Evolutionary conservation across 30 jellyfish, hydroid and myxozoan species (phyloP).

Genomic region (Hydra vulgaris): DNA sequence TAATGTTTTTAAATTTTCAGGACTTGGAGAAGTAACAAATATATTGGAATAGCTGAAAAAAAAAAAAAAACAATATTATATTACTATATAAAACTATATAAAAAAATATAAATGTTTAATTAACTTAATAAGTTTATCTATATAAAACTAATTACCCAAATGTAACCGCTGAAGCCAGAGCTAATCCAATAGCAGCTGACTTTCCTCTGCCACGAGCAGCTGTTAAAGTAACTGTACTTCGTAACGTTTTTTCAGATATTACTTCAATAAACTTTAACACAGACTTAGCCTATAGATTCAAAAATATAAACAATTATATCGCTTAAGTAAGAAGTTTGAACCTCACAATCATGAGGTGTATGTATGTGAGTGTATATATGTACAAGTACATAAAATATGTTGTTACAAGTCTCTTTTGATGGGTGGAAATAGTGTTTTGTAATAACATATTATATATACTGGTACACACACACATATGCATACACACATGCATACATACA

Average conservation of each 20-base stretch:
- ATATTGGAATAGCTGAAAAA: constrained; percentile 77
- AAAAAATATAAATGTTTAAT: neutral
- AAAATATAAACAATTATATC: neutral
- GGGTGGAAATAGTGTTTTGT: too few species aligned
- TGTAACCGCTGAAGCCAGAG: constrained; percentile 91
- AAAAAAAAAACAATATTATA: too few species aligned
- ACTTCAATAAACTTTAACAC: constrained; percentile 82
- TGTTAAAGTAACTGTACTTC: constrained; percentile 82
- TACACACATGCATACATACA: too few species aligned
- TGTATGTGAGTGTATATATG: neutral
- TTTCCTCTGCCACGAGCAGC: constrained; percentile 99
- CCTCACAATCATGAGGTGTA: neutral
- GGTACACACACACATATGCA: too few species aligned
- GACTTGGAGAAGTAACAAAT: constrained; percentile 93
- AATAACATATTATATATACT: too few species aligned
- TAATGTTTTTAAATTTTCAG: constrained; percentile 86
- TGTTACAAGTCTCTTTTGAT: too few species aligned
- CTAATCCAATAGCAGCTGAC: constrained; percentile 93
- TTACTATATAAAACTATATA: neutral
- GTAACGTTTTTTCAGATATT: constrained; percentile 75
- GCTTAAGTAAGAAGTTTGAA: neutral
- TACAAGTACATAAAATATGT: too few species aligned
- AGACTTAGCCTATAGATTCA: constrained; percentile 56
- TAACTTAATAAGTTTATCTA: too few species aligned
- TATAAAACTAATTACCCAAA: constrained; percentile 48